phyloP scores from a whole-genome alignment of 2,888 invertebrate species.

The Megastigmus dorsalis region DNA sequence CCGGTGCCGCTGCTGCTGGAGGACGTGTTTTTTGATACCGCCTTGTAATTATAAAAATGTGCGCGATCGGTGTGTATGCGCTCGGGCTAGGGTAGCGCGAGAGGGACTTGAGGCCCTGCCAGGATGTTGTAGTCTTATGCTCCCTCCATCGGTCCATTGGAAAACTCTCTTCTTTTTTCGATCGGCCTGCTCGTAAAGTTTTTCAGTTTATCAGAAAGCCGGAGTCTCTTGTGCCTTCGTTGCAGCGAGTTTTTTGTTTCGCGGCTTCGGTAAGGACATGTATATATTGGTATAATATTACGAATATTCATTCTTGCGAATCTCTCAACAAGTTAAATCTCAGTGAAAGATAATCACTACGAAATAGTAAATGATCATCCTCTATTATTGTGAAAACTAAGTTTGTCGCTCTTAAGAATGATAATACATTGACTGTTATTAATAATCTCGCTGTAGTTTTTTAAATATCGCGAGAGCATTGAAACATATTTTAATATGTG shows the following conservation, averaged over 20 bases:
- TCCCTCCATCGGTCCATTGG: neutral
- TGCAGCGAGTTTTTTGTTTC: neutral
- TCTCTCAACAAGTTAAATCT: neutral
- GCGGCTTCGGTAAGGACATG: too few species aligned
- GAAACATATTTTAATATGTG: constrained; percentile 4
- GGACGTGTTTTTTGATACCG: constrained; percentile 36
- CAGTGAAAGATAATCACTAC: too few species aligned
- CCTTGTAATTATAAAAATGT: constrained; percentile 37
- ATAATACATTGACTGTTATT: too few species aligned
- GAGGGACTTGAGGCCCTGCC: too few species aligned
- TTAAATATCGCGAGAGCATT: too few species aligned
- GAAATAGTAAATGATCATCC: neutral
- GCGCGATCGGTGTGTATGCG: neutral
- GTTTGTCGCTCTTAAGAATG: too few species aligned
- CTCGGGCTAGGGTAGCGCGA: too few species aligned
- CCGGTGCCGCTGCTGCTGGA: neutral
- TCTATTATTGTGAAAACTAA: too few species aligned
- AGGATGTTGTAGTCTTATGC: too few species aligned
- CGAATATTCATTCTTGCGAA: too few species aligned
- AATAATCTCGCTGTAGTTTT: too few species aligned
- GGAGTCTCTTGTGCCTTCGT: neutral
- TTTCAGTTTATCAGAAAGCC: constrained; percentile 18
- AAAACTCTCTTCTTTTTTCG: neutral
- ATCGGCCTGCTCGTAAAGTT: constrained; percentile 21
- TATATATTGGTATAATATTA: too few species aligned